These are phyloP conservation scores for Drosophila grimshawi DNA, from an alignment of 1,140 invertebrate genomes.

Conservation along the genomic window DNA sequence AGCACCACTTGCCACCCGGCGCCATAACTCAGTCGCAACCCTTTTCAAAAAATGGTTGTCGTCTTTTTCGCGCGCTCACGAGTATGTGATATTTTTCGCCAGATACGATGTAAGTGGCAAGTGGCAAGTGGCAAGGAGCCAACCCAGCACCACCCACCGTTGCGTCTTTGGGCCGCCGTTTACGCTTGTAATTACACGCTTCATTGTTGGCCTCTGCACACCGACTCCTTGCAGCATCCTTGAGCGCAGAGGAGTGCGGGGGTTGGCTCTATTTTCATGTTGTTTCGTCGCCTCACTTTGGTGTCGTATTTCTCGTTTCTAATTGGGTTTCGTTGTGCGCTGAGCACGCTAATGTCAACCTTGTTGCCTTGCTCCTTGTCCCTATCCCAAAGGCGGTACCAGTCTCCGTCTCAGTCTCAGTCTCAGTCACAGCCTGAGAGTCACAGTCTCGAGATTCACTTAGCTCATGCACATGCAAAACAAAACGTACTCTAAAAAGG, in stretches of 20 bases:
- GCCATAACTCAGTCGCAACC: constrained; percentile 71
- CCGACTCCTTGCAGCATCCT: constrained; percentile 18
- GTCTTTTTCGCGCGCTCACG: constrained; percentile 53
- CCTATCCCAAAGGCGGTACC: constrained; percentile 1
- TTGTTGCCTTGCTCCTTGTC: constrained; percentile 49
- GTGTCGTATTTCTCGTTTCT: constrained; percentile 79
- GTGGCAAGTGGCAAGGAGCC: not conserved
- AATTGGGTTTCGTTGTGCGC: constrained; percentile 81
- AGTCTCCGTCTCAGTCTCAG: constrained; percentile 4
- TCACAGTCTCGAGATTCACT: constrained; percentile 69
- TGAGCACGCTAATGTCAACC: constrained; percentile 78
- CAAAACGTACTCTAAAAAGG: constrained; percentile 58
- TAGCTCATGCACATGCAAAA: constrained; percentile 78
- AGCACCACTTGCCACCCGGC: constrained; percentile 8
- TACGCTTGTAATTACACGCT: constrained; percentile 84
- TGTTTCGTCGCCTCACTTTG: constrained; percentile 80
- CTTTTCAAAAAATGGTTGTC: constrained; percentile 75
- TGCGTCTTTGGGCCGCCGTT: constrained; percentile 62
- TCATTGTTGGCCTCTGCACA: constrained; percentile 71
- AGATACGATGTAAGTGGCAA: constrained; percentile 9
- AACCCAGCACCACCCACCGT: constrained; percentile 38
- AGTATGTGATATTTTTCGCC: constrained; percentile 68
- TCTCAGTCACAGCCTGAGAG: not conserved
- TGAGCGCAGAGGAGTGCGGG: constrained; percentile 1
- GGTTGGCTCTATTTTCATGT: constrained; percentile 71